Base-by-base conservation (phyloP, 2,888 invertebrate species). In the Agonopterix arenella region DNA sequence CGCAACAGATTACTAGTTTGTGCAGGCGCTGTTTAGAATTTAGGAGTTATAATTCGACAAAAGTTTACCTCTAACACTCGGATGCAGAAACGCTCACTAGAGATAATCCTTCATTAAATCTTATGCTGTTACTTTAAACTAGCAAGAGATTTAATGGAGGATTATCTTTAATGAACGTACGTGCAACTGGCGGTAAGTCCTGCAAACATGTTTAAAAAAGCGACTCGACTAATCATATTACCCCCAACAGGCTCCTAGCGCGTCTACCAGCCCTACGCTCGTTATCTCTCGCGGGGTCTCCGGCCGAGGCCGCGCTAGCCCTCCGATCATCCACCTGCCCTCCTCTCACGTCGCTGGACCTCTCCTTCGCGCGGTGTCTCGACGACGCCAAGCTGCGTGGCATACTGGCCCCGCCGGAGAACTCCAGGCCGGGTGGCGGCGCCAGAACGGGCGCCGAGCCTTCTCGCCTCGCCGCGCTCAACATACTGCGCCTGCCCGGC, bases 301-400 rank as follows among this genome's bases (percentile, higher is more conserved):
- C 93, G 65, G 83, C 96, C 65, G 95, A 93, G 84, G 93, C 95
- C 1, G 94, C 96, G 10, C 90, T 94, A 38, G 96, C 96, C 0
- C 85, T 97, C 36, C 93, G 96, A 60, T 94, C 95, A 8, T 94
- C 95, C 56, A 92, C 93, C 2, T 96, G 96, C 64, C 96, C 97
- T 0, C 93, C 95, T 0, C 82, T 96, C 11, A 90, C 93, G 8
- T 91, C 92, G 1, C 90, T 98, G 16, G 96, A 97, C 78, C 83
- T 98, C 49, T 96, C 96, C 59, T 97, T 96, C 89, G 95, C 97
- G 8, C 93, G 95, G 3, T 95, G 95, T 47, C 88, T 98, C 8
- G 95, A 95, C 68, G 97, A 98, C 81, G 92, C 93, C 1, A 94
- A 95, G 58, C 89, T 98, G 47, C 89, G 96, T 46, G 97, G 97